Base-by-base conservation (phyloP, 2,797 vertebrate genomes). In the Gadopsis bispinosus region DNA sequence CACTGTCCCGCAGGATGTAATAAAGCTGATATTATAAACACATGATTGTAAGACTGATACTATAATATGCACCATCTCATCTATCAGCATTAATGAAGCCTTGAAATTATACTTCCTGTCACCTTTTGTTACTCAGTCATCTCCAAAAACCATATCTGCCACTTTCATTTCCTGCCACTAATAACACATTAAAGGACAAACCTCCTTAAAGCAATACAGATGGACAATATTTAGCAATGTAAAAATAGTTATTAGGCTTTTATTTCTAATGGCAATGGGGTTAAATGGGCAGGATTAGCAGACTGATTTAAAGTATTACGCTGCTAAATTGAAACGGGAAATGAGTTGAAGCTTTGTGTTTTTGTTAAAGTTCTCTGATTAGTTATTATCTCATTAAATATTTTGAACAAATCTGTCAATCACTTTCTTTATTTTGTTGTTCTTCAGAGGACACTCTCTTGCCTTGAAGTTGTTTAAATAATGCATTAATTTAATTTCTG, bases 1-100 rank as follows among this genome's bases (percentile, higher is more conserved):
- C 85, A 55, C 72, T 51, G 73, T 91, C 90, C 87, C 83, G 7
- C 71, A 88, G 90, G 92, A 94, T 83, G 80, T 80, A 89, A 87
- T 86, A 81, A 88, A 87, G 82, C 85, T 80, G 82, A 84, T 91
- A 79, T 91, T 83, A 90, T 87, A 91, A 93, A 92, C 85, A 89
- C 81, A 87, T 84, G 92, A 93, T 94, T 84, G 84, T 76, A 63
- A 88, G 77, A 81, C 67, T 79, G 90, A 92, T 91, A 84, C 72
- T 76, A 53, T 90, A 87, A 89, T 83, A 80, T 73, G 69, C 58
- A 75, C 51, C 77, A 55, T 83, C 83, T 83, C 80, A 80, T 64
- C 73, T 64, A 76, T 83, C 73, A 76, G 63, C 64, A 73, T 77
- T 92, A 88, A 90, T 88, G 79, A 91, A 89, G 75, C 80, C 84